These are phyloP conservation scores for Philopedon plagiatum DNA, from an alignment of 2,888 invertebrate genomes.

Conservation along the genomic window DNA sequence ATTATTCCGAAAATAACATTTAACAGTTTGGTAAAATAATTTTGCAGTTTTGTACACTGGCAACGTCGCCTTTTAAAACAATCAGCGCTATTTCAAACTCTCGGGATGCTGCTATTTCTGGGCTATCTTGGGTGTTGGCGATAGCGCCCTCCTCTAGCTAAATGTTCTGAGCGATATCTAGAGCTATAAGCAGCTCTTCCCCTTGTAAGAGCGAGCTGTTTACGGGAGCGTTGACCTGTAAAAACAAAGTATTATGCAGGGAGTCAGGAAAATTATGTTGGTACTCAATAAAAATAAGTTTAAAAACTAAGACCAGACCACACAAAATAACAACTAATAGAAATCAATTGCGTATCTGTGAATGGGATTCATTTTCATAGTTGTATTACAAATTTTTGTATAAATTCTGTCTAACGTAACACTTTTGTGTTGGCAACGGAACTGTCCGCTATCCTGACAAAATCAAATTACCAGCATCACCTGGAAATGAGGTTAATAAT, in stretches of 20 bases:
- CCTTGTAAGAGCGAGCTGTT: slow-evolving; percentile 68
- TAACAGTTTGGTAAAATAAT: slow-evolving; percentile 21
- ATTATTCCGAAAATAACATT: neutral
- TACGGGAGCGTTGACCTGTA: slow-evolving; percentile 70
- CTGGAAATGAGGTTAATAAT: too few species aligned
- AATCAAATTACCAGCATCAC: too few species aligned
- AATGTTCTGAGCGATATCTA: slow-evolving; percentile 68
- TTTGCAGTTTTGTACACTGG: slow-evolving; percentile 56
- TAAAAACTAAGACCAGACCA: too few species aligned
- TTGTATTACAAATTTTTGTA: too few species aligned
- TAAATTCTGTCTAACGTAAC: too few species aligned
- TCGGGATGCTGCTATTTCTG: slow-evolving; percentile 52
- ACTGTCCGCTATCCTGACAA: too few species aligned
- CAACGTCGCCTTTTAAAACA: slow-evolving; percentile 56
- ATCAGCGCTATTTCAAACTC: slow-evolving; percentile 61
- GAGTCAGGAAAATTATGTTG: too few species aligned
- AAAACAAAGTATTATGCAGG: slow-evolving; percentile 8
- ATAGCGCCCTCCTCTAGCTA: slow-evolving; percentile 59
- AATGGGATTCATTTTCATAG: too few species aligned
- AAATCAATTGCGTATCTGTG: too few species aligned
- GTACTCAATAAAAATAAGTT: too few species aligned
- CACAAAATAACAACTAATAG: too few species aligned
- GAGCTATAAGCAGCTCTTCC: slow-evolving; percentile 69
- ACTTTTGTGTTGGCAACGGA: too few species aligned
- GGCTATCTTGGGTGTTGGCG: slow-evolving; percentile 1